Evolutionary conservation across 2,113 vertebrate species (phyloP), one percentile per base, ranked within the genome.

Genomic region (Macrotis lagotis): DNA sequence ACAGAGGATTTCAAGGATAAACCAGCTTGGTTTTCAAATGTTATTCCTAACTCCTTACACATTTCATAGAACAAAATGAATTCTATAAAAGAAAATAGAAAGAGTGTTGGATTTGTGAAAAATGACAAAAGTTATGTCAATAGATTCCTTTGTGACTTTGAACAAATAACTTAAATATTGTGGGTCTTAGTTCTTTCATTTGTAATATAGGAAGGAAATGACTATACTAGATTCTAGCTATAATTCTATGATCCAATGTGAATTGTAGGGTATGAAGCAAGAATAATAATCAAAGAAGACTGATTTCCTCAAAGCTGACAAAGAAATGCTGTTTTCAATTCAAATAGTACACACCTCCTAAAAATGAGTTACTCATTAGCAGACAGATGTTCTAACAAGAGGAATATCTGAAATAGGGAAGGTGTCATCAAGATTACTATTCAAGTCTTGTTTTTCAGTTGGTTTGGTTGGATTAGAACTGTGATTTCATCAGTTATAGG

Each of bases 361-460:
- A 91, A 96, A 88, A 24, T 51, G 8, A 0, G 0, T 53, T 92
- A 88, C 31, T 44, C 10, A 11, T 37, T 22, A 53, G 51, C 26
- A 22, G n/a, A 51, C 51, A 92, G 50, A 91, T 14, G 14, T 92
- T 47, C 8, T n/a, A 28, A 28, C 25, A 25, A 48, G 66, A 50
- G 49, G 95, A 92, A 91, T 92, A 52, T 66, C 94, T 96, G 90
- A 95, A 90, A 55, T 83, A 44, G 37, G 51, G 83, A 91, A 94
- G 50, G n/a, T 83, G n/a, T 44, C n/a, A 44, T 8, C 44, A 83
- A 4, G 66, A 19, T 19, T 83, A 83, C n/a, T 44, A 83, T 14
- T 44, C n/a, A 44, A 22, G 37, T 44, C 37, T 74, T 44, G 37
- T 74, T 74, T 59, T 59, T n/a, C n/a, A 5, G 25, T 53, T 25